These are phyloP conservation scores for Stenopsyche tienmushanensis DNA, from an alignment of 1,140 invertebrate genomes.

Conservation along the genomic window DNA sequence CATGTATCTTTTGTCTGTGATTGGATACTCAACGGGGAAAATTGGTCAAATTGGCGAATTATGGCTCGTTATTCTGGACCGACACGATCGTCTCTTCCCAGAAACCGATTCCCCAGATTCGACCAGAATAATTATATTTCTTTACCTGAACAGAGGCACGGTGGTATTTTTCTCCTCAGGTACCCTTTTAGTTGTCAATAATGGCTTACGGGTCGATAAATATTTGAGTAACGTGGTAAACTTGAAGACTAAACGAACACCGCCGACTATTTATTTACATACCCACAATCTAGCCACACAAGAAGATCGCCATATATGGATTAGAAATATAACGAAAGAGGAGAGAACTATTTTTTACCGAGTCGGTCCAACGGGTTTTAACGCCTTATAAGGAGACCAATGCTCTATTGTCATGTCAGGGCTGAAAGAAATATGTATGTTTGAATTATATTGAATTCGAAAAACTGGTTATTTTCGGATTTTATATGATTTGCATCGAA, in stretches of 20 bases:
- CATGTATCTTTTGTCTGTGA: too few relatives aligned
- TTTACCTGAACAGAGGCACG: too few relatives aligned
- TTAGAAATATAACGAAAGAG: not conserved
- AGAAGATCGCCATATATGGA: not conserved
- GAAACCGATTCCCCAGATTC: too few relatives aligned
- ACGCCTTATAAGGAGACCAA: not conserved
- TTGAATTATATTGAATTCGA: not conserved
- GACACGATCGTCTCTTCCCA: too few relatives aligned
- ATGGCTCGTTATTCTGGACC: too few relatives aligned
- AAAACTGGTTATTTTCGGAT: too few relatives aligned
- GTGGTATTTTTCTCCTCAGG: too few relatives aligned
- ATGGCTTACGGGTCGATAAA: not conserved
- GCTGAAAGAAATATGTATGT: not conserved
- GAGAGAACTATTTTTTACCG: not conserved
- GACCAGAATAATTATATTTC: too few relatives aligned
- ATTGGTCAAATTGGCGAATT: too few relatives aligned
- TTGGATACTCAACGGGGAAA: too few relatives aligned
- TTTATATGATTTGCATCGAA: too few relatives aligned
- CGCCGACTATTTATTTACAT: not conserved
- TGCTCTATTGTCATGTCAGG: not conserved
- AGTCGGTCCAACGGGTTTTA: not conserved
- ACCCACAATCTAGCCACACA: constrained; percentile 4
- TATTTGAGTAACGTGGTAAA: not conserved
- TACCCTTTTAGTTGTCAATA: too few relatives aligned
- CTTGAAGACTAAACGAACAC: not conserved